Evolutionary conservation across 1,140 invertebrate species (phyloP).

Genomic region (Drosophila lacteicornis): DNA sequence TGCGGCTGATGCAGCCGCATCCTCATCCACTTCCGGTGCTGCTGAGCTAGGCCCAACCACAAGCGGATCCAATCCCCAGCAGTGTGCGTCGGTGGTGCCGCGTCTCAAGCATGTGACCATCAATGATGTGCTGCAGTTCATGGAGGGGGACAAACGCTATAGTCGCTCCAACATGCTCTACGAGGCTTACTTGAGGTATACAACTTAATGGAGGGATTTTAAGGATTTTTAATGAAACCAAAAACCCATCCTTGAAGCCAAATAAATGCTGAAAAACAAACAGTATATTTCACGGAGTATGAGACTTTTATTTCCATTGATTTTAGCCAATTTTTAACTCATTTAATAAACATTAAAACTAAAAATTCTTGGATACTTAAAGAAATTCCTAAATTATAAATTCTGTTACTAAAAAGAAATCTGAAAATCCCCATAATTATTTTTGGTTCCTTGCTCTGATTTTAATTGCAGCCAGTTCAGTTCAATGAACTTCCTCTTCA

Average conservation of each 20-base stretch:
- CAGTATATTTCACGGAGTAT: too few species aligned
- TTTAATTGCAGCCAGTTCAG: constrained; percentile 51
- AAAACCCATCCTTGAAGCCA: too few species aligned
- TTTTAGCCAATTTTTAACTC: too few species aligned
- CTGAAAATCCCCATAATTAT: background rate
- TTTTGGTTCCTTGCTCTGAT: constrained; percentile 9
- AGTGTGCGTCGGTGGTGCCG: background rate
- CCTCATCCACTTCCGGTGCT: too few species aligned
- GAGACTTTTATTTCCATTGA: background rate
- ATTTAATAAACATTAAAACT: too few species aligned
- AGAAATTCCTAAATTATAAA: too few species aligned
- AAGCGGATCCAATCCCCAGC: background rate
- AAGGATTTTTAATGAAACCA: background rate
- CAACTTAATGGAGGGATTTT: background rate
- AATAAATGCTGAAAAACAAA: background rate
- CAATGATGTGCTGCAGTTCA: constrained; percentile 57
- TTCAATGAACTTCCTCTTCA: constrained; percentile 76
- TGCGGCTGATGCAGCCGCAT: background rate
- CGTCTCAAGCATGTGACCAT: constrained; percentile 47
- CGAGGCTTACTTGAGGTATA: constrained; percentile 58
- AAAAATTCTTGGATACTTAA: too few species aligned
- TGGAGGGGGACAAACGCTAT: constrained; percentile 52
- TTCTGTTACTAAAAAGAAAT: background rate
- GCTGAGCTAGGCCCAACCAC: background rate
- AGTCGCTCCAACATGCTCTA: constrained; percentile 34